These are phyloP conservation scores for Periparus ater DNA, from an alignment of 2,797 vertebrate genomes.

Conservation along the genomic window DNA sequence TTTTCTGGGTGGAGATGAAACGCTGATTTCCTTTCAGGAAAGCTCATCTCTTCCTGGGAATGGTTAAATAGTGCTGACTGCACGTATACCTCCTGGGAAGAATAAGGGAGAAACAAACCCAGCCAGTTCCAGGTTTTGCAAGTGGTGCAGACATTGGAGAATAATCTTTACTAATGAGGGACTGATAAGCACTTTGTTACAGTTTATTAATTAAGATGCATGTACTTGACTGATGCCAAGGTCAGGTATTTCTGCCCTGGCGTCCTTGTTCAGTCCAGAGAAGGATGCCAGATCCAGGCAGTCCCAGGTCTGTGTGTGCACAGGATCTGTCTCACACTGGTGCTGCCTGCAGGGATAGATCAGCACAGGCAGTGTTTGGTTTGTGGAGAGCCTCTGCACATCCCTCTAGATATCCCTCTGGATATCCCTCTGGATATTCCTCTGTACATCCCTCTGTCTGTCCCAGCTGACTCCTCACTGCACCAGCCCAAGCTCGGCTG, in stretches of 20 bases:
- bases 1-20: conserved; percentile 34
- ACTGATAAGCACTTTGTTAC: not conserved
- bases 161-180: not conserved
- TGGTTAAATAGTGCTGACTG: conserved; percentile 18
- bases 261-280: not conserved
- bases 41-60: conserved; percentile 51
- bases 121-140: conserved; percentile 29
- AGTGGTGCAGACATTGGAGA: not conserved
- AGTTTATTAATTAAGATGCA: not conserved
- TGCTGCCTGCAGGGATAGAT: not conserved
- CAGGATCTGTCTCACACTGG: not conserved
- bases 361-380: not conserved
- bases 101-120: not conserved
- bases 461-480: fast-evolving
- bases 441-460: not conserved
- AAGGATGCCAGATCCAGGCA: not conserved
- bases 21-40: conserved; percentile 50
- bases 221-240: not conserved
- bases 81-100: not conserved
- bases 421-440: not conserved
- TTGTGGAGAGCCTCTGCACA: not conserved
- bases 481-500: fast-evolving
- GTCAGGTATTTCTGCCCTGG: not conserved
- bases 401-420: not conserved
- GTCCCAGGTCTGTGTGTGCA: not conserved